Evolutionary conservation across 1,140 invertebrate genomes (phyloP).

Genomic region (Zophobas atratus): DNA sequence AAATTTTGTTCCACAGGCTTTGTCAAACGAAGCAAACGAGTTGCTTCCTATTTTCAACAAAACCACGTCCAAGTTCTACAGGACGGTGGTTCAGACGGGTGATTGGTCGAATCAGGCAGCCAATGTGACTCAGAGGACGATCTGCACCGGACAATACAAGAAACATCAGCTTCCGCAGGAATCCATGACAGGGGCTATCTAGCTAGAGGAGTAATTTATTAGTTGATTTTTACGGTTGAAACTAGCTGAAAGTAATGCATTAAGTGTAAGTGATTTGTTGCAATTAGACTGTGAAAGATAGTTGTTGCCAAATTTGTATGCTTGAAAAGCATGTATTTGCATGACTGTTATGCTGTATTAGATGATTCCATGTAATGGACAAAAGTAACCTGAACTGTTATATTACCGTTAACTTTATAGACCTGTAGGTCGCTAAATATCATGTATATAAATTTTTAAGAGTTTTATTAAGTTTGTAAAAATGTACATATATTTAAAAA

Average conservation of each 20-base stretch:
- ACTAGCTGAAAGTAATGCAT: conserved; percentile 3
- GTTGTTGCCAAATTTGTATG: conserved; percentile 20
- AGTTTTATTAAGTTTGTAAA: conserved; percentile 40
- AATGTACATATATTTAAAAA: conserved; percentile 30
- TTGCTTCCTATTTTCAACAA: conserved; percentile 97
- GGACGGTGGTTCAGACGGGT: conserved; percentile 81
- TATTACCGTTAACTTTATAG: conserved; percentile 20
- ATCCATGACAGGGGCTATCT: conserved; percentile 61
- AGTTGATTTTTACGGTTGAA: conserved; percentile 18
- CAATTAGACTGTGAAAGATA: conserved; percentile 31
- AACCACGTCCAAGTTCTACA: conserved; percentile 92
- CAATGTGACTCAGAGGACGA: conserved; percentile 61
- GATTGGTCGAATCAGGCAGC: conserved; percentile 85
- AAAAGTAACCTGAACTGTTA: conserved; percentile 33
- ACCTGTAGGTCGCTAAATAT: conserved; percentile 10
- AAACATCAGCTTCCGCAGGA: conserved; percentile 65
- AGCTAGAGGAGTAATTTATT: conserved; percentile 53
- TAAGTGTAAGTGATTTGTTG: conserved; percentile 35
- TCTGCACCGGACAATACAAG: conserved; percentile 57
- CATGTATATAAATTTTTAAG: conserved; percentile 31
- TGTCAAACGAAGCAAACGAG: conserved; percentile 96
- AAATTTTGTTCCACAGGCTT: conserved; percentile 75
- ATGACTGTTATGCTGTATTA: conserved; percentile 28
- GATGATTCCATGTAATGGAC: conserved; percentile 18
- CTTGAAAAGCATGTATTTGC: conserved; percentile 32